Evolutionary conservation across 2,888 invertebrate species (phyloP), one percentile per base, ranked within the genome.

Genomic region (Eumacrocentrus americanus): DNA sequence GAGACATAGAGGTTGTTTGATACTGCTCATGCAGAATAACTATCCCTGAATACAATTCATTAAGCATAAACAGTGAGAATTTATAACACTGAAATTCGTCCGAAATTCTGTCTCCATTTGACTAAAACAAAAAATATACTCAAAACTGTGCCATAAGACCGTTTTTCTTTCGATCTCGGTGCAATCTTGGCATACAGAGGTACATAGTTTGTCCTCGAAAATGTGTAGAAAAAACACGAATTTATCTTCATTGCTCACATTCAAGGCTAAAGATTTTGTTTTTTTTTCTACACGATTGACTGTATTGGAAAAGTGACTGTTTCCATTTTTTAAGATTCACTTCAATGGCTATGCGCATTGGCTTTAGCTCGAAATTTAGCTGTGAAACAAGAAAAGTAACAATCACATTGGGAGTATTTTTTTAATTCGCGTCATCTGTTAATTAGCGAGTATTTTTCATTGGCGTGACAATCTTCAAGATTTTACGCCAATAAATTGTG

Each of bases 111-210:
- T 48, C n/a, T 23, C n/a, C n/a, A n/a, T n/a, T n/a, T n/a, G n/a
- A n/a, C n/a, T n/a, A n/a, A n/a, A 29, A 50, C n/a, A 20, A 50
- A 34, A 11, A 44, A 62, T 58, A 58, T 63, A 65, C 62, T 67
- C 62, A 62, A 44, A 60, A 63, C 40, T 64, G 67, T 67, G 67
- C 67, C 67, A 67, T 67, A 67, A 16, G 44, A 52, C 35, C 51
- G 51, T 44, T 29, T 44, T 51, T 58, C 55, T 50, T 35, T 40
- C 37, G 2, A 9, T 29, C 9, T 29, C 9, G 4, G 12, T 47
- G 6, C 7, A 47, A 23, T 47, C n/a, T 47, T 9, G 25, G 23
- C 47, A 47, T 47, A 5, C 22, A n/a, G n/a, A n/a, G n/a, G n/a
- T n/a, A n/a, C n/a, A n/a, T n/a, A 29, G 29, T 29, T 9, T 9